Evolutionary conservation across 2,797 vertebrate genomes (phyloP), one percentile per base, ranked within the genome.

Genomic region (Pantherophis vulpinus): DNA sequence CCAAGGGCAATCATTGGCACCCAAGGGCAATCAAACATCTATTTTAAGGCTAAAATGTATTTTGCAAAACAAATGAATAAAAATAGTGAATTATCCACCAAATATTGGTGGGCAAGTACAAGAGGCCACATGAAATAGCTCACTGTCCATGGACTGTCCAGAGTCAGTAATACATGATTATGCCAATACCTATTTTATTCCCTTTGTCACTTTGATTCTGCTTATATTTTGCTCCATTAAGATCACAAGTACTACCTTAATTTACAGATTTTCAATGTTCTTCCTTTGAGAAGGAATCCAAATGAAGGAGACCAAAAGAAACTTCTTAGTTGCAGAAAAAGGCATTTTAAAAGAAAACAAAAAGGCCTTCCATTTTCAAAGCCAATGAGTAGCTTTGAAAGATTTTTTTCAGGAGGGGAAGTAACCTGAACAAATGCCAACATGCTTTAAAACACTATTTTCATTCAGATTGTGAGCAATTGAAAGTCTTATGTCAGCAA

Each of bases 371-470:
- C 92, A 55, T 88, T 94, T 95, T 79, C 37, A 79, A 79, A 79
- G 37, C 18, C 74, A 79, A 79, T 42, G n/a, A 92, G 6, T 93
- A 56, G 91, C 0, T 0, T 93, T 90, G 87, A 91, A 93, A 12
- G 11, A 91, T 29, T 93, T 95, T 91, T 95, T 91, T 61, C 37
- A 87, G 25, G 91, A 58, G 20, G 95, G 42, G 94, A 93, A 91
- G 91, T 94, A 93, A 16, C 86, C 90, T 94, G 93, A 96, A 95
- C 95, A 96, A 95, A 96, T 96, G 87, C 58, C 92, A 94, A 90
- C 79, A 93, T 92, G 87, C 93, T 95, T 95, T 95, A 96, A 96
- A 96, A 95, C 95, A 93, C 95, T 74, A 89, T 93, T 96, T 96
- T 96, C 88, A 92, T 94, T 94, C 87, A 90, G 66, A 93, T 58